Base-by-base conservation (phyloP, 2,113 vertebrate genomes). In the Pseudolaguvia tuberculata region DNA sequence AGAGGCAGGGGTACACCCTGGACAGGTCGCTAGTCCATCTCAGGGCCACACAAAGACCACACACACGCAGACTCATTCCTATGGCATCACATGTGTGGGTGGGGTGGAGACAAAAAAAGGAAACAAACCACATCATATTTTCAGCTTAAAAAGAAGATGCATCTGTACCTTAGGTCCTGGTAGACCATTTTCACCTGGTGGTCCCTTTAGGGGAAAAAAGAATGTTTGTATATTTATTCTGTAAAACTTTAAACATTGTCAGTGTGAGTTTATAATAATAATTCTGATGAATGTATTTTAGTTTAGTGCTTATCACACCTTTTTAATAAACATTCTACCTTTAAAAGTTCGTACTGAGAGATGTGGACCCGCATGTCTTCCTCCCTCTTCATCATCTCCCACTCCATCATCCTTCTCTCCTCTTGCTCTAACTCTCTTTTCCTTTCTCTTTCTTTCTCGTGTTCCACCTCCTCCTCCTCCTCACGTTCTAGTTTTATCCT, bases 101-200 rank as follows among this genome's bases (percentile, higher is more conserved):
- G 69, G 66, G 56, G 47, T 8, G 70, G 25, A 68, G 68, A 15
- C 48, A 53, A 68, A 75, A n/a, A 71, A 48, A 71, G 58, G 45
- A 52, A 47, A 45, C 57, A n/a, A 23, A 52, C 35, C 61, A 53
- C 3, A 73, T 18, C 53, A 21, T 42, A 42, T 21, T 57, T 48
- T 51, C 51, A 42, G 29, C 21, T 39, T 39, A 13, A 20, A 70
- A 18, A 27, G 35, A 13, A 27, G n/a, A 63, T 39, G 8, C 63
- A 7, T 59, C 56, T 51, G 85, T 55, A 92, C 91, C 91, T 91
- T 92, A 61, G 72, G 79, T 66, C 93, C 94, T 25, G 80, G 76
- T 25, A 77, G 50, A 70, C 91, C 91, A 45, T 63, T 85, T 6
- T 93, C 92, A 45, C 94, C 93, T 4, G 84, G 90, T 15, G 90